Evolutionary conservation across 2,113 vertebrate genomes (phyloP).

Genomic region (Nymphicus hollandicus): DNA sequence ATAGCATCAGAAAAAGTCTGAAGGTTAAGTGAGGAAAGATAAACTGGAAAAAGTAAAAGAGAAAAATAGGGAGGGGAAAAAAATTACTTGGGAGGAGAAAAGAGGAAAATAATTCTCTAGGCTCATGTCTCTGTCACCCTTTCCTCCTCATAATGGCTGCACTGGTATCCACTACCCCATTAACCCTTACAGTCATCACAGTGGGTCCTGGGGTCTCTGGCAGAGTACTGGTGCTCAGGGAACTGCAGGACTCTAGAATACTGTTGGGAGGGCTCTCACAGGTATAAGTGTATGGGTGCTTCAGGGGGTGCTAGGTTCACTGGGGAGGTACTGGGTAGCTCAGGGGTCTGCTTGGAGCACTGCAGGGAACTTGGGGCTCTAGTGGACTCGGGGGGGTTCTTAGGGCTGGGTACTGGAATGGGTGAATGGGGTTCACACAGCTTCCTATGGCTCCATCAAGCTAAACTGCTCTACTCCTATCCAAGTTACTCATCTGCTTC

Average conservation of each 20-base stretch:
- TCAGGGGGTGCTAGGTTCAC: not conserved
- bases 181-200: not conserved
- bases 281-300: not conserved
- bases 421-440: not conserved
- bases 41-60: not conserved
- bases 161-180: not conserved
- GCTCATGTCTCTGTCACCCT: not conserved
- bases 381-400: not conserved
- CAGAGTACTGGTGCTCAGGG: not conserved
- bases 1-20: not conserved
- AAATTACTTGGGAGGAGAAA: not conserved
- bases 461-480: not conserved
- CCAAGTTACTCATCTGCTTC: not conserved
- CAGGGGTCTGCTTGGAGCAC: not conserved
- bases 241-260: not conserved
- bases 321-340: not conserved
- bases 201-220: not conserved
- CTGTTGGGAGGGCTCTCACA: not conserved
- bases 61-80: not conserved
- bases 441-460: not conserved
- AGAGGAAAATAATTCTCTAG: not conserved
- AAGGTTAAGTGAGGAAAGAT: slow-evolving; percentile 24
- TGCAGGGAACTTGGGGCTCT: not conserved
- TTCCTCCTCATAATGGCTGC: not conserved
- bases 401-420: too few species aligned